Base-by-base conservation (phyloP, 2,113 vertebrate species). In the Hippocampus abdominalis region DNA sequence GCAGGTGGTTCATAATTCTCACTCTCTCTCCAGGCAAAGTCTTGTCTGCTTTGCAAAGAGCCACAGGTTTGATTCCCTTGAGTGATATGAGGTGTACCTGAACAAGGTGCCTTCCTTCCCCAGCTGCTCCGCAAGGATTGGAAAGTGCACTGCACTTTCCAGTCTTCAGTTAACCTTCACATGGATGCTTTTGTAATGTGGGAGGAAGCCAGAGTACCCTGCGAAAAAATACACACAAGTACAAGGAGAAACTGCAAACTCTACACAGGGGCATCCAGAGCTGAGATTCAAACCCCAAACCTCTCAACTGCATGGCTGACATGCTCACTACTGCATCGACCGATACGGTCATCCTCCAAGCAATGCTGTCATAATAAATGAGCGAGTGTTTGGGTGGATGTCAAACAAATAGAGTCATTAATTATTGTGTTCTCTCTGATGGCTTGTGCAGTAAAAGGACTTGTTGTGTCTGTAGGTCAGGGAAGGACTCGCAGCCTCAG, bases 341-440 rank as follows among this genome's bases (percentile, higher is more conserved):
- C 2, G 40, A 42, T 8, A 11, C 40, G 0, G 40, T 12, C 40
- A 42, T 42, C 8, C 8, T 3, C 8, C 40, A 42, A 53, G 86
- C 87, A 86, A 76, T 71, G 74, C 80, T 42, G 81, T 88, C 87
- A 72, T 85, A 88, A 89, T 83, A 63, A 84, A 89, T 74, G 81
- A 81, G 82, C 81, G 85, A 84, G 80, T 89, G 89, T 88, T 86
- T 73, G 80, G 74, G 82, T 84, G 72, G 18, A 77, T 81, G 87
- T 90, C 86, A 88, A 86, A 84, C 85, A 88, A 87, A 89, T 87
- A 82, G 80, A 83, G 77, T 84, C 81, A 81, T 90, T 90, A 89
- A 85, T 79, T 81, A 89, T 78, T 78, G 81, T 78, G 79, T 86
- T 85, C 70, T 81, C 72, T 70, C 72, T 73, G 84, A 36, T 53